Conservation (phyloP, 2,113 vertebrate genomes). For the Willisornis vidua region DNA sequence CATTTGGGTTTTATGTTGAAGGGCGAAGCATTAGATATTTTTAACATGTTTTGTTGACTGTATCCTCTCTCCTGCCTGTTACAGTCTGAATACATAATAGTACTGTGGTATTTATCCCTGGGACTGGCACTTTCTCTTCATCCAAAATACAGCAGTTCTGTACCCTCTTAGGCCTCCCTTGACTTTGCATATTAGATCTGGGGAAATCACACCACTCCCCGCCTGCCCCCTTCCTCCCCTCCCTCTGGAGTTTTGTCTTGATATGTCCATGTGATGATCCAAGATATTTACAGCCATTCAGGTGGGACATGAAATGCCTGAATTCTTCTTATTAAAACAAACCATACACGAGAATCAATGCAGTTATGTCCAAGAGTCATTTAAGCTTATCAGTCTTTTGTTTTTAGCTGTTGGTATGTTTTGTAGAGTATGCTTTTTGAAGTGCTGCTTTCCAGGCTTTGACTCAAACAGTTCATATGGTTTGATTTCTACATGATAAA, state of each 20-base stretch:
- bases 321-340: neutral
- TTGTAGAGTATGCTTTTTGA: neutral
- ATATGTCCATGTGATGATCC: neutral
- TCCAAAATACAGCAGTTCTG: neutral
- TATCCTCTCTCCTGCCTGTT: neutral
- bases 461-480: neutral
- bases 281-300: neutral
- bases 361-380: neutral
- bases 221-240: too few species aligned
- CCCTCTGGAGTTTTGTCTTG: neutral
- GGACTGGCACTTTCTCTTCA: neutral
- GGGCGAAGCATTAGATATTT: neutral
- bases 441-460: neutral
- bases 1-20: neutral
- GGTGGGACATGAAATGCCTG: neutral
- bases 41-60: rapidly evolving
- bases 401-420: neutral
- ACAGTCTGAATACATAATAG: neutral
- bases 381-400: neutral
- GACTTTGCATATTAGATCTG: neutral
- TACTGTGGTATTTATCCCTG: neutral
- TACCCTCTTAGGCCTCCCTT: neutral
- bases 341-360: rapidly evolving
- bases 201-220: neutral
- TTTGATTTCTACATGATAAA: neutral